These are phyloP conservation scores for Silurus lanzhouensis DNA, from an alignment of 2,797 vertebrate species.

Conservation along the genomic window DNA sequence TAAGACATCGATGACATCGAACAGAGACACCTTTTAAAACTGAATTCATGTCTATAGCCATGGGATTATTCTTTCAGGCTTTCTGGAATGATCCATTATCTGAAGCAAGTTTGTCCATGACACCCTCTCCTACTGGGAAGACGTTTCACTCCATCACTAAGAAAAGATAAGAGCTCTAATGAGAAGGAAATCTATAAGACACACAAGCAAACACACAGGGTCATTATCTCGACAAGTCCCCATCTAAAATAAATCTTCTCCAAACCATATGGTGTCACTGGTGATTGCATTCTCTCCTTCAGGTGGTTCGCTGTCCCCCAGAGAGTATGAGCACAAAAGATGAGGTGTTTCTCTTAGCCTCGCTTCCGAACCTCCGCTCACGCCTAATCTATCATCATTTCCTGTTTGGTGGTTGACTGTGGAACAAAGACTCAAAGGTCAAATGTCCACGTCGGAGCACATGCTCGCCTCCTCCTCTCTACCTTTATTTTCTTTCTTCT, in stretches of 20 bases:
- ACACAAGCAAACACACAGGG: conserved; percentile 27
- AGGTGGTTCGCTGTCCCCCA: conserved; percentile 65
- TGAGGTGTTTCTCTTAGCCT: conserved; percentile 61
- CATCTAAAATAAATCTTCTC: conserved; percentile 67
- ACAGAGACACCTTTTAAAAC: conserved; percentile 44
- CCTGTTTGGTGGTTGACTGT: conserved; percentile 70
- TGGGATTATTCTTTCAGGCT: conserved; percentile 66
- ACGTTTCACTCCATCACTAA: conserved; percentile 22
- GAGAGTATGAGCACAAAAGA: conserved; percentile 65
- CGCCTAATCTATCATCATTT: conserved; percentile 57
- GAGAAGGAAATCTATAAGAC: conserved; percentile 50
- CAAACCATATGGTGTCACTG: conserved; percentile 25
- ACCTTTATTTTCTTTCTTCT: conserved; percentile 62
- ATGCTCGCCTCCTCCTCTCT: conserved; percentile 14
- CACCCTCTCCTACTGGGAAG: conserved; percentile 53
- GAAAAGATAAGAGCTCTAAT: conserved; percentile 61
- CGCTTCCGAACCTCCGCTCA: not conserved
- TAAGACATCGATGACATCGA: conserved; percentile 26
- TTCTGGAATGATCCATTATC: conserved; percentile 70
- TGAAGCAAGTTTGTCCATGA: conserved; percentile 65
- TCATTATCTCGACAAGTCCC: conserved; percentile 47
- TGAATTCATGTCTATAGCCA: conserved; percentile 60
- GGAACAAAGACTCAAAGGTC: conserved; percentile 71
- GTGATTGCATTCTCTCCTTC: conserved; percentile 57
- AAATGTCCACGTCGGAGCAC: conserved; percentile 53